Conservation (phyloP, 2,888 invertebrate species). For the Heterodera filipjevi region DNA sequence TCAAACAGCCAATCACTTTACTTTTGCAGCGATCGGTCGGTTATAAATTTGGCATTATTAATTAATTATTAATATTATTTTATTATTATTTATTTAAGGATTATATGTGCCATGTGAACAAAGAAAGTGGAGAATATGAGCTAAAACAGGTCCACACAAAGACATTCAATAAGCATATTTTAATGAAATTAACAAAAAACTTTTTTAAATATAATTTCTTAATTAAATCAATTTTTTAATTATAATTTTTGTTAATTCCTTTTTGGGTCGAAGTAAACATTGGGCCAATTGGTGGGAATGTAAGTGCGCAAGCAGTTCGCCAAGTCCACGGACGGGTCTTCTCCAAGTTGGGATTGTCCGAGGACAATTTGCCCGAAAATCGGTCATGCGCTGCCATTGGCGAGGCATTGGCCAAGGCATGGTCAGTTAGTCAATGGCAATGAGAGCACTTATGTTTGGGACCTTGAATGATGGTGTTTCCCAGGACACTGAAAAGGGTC, state of each 20-base stretch:
- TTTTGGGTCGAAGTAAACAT: slow-evolving; percentile 85
- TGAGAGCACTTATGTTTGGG: no score
- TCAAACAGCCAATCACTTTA: slow-evolving; percentile 53
- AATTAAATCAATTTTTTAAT: no score
- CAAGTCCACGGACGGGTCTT: slow-evolving; percentile 52
- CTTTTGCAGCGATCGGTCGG: slow-evolving; percentile 57
- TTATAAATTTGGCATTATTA: neutral
- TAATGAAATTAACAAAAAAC: no score
- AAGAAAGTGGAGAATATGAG: neutral
- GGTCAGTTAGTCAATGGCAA: no score
- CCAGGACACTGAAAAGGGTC: no score
- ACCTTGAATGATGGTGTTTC: no score
- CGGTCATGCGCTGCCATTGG: slow-evolving; percentile 80
- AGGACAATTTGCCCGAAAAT: slow-evolving; percentile 77
- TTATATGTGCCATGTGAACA: slow-evolving; percentile 43
- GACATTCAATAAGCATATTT: no score
- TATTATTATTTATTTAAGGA: neutral
- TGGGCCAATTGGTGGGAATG: slow-evolving; percentile 92
- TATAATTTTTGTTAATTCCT: slow-evolving; percentile 9
- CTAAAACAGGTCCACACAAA: neutral
- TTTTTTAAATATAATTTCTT: no score
- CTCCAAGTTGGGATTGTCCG: slow-evolving; percentile 43
- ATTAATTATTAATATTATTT: neutral
- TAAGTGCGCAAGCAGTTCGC: slow-evolving; percentile 77
- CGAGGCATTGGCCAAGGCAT: slow-evolving; percentile 81